Conservation (phyloP, 2,797 vertebrate species). For the Neoniphon sammara region DNA sequence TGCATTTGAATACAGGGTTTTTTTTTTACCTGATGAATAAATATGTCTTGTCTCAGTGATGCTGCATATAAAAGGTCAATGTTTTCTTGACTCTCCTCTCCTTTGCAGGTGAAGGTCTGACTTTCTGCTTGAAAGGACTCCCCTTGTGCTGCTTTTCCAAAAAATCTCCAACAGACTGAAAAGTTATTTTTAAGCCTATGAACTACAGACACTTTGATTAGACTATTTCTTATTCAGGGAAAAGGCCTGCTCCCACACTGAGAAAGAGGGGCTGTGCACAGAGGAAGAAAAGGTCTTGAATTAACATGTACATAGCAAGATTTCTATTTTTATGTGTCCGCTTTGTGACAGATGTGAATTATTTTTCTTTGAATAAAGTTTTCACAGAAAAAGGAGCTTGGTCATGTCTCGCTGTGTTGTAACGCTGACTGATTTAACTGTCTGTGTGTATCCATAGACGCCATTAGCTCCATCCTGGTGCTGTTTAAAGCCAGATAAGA, state of each 20-base stretch:
- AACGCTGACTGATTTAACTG: too few species aligned
- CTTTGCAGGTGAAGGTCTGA: conserved; percentile 38
- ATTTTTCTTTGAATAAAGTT: conserved; percentile 75
- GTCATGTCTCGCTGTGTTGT: not conserved
- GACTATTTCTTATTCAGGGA: conserved; percentile 69
- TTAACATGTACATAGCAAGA: conserved; percentile 53
- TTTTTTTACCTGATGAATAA: not conserved
- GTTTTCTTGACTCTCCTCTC: not conserved
- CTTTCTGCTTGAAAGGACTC: not conserved
- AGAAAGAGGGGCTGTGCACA: conserved; percentile 51
- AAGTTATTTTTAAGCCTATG: not conserved
- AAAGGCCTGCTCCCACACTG: conserved; percentile 25
- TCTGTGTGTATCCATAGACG: too few species aligned
- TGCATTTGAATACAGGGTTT: not conserved
- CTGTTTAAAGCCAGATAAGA: conserved; percentile 19
- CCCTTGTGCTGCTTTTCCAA: conserved; percentile 14
- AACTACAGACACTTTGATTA: conserved; percentile 47
- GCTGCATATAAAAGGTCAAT: not conserved
- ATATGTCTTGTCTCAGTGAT: not conserved
- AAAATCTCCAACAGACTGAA: conserved; percentile 38
- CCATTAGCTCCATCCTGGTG: not conserved
- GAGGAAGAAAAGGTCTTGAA: conserved; percentile 47
- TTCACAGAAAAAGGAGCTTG: conserved; percentile 14
- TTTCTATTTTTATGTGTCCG: conserved; percentile 41
- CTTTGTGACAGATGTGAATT: conserved; percentile 57